Conservation (phyloP, 92 coral and sea anemone genomes). For the Umimayanthus chanpuru region DNA sequence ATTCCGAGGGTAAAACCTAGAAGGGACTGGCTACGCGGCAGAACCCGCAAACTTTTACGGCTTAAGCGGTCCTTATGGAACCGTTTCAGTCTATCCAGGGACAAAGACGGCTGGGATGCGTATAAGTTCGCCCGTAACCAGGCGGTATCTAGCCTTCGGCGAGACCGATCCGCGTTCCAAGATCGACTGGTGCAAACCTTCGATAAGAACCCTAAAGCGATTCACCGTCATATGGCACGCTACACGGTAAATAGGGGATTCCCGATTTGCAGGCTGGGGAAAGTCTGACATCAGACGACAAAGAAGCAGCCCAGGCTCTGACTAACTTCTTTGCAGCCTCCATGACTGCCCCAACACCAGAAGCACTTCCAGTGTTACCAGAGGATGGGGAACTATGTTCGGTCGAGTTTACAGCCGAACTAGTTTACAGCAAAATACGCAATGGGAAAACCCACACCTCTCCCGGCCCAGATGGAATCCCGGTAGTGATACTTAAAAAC, state of each 20-base stretch:
- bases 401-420: accelerated
- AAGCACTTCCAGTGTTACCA: background rate
- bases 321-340: background rate
- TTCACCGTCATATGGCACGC: background rate
- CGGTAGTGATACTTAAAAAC: background rate
- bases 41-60: background rate
- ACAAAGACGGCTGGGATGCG: background rate
- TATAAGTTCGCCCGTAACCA: background rate
- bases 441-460: background rate
- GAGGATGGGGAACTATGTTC: background rate
- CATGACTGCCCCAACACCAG: background rate
- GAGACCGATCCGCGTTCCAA: background rate
- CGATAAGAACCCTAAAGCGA: background rate
- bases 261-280: background rate
- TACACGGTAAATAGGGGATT: background rate
- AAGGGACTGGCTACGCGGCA: background rate
- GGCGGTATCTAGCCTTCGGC: accelerated
- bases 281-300: background rate
- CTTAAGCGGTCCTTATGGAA: background rate
- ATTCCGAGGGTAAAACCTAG: accelerated
- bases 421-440: background rate
- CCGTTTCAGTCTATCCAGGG: background rate
- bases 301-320: too few relatives aligned
- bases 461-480: background rate
- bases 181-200: background rate